Conservation (phyloP, 2,797 vertebrate genomes). For the Squalus acanthias region DNA sequence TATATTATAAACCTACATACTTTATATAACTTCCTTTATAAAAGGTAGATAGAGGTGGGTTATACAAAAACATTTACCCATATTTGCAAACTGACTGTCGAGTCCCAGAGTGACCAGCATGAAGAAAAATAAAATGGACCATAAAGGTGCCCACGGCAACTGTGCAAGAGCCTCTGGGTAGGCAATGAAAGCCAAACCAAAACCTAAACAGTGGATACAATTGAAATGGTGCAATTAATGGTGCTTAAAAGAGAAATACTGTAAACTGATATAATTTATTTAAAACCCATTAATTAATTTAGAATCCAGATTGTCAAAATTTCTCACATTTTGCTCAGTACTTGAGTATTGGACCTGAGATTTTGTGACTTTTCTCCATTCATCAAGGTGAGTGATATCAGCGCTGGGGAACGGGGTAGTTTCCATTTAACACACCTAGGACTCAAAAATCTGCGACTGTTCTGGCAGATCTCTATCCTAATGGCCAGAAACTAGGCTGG, state of each 20-base stretch:
- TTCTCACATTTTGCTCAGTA: not conserved
- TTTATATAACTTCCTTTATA: not conserved
- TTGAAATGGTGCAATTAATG: slow-evolving; percentile 7
- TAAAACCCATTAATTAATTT: not conserved
- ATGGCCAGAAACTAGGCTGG: not conserved
- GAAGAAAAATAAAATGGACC: slow-evolving; percentile 91
- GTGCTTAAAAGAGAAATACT: not conserved
- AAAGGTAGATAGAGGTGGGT: not conserved
- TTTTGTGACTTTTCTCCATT: not conserved
- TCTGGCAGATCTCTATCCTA: not conserved
- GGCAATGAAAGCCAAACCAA: slow-evolving; percentile 85
- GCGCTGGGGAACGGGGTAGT: not conserved
- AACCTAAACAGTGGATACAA: slow-evolving; percentile 61
- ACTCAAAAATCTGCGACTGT: not conserved
- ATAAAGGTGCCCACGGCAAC: slow-evolving; percentile 79
- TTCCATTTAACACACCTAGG: not conserved
- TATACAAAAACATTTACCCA: slow-evolving; percentile 64
- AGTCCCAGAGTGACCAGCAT: slow-evolving; percentile 88
- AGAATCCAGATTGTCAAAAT: not conserved
- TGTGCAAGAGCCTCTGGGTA: slow-evolving; percentile 86
- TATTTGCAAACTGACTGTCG: slow-evolving; percentile 81
- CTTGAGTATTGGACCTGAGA: not conserved
- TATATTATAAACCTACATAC: not conserved
- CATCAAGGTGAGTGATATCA: not conserved
- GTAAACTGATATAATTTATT: not conserved